Evolutionary conservation across 2,113 vertebrate species (phyloP).

Genomic region (Pangasianodon gigas): DNA sequence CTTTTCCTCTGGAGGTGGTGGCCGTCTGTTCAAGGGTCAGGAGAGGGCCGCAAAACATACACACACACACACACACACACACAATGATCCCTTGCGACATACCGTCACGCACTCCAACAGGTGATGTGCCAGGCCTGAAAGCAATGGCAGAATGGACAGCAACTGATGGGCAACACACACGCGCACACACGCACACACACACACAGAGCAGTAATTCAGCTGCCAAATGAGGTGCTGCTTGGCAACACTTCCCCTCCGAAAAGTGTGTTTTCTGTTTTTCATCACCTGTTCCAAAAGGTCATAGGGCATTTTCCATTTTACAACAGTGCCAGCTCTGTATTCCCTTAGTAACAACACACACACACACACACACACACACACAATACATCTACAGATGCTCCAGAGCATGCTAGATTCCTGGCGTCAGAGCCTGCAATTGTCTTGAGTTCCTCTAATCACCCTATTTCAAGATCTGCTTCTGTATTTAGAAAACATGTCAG

Average conservation of each 20-base stretch:
- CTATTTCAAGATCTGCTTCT: constrained; percentile 43
- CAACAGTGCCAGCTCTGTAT: neutral
- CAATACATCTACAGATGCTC: neutral
- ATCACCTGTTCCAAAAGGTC: constrained; percentile 72
- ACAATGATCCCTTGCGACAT: constrained; percentile 56
- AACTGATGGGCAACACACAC: constrained; percentile 28
- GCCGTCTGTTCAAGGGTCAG: constrained; percentile 50
- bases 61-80: constrained; percentile 51
- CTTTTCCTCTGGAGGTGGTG: constrained; percentile 49
- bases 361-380: constrained; percentile 39
- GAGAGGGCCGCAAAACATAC: constrained; percentile 20
- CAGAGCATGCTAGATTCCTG: constrained; percentile 7
- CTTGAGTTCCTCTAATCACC: constrained; percentile 22
- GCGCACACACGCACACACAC: neutral
- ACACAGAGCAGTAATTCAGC: constrained; percentile 60
- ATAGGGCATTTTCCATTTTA: constrained; percentile 60
- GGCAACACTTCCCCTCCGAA: constrained; percentile 46
- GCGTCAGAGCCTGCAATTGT: constrained; percentile 31
- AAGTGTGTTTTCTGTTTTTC: constrained; percentile 66
- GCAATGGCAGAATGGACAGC: constrained; percentile 34
- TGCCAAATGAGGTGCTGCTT: constrained; percentile 66
- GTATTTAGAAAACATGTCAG: constrained; percentile 49
- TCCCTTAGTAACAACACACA: constrained; percentile 50
- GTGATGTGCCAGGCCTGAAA: constrained; percentile 45
- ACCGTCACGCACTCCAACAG: constrained; percentile 42